Base-by-base conservation (phyloP, 2,888 invertebrate genomes). In the Xanthorhoe designata region DNA sequence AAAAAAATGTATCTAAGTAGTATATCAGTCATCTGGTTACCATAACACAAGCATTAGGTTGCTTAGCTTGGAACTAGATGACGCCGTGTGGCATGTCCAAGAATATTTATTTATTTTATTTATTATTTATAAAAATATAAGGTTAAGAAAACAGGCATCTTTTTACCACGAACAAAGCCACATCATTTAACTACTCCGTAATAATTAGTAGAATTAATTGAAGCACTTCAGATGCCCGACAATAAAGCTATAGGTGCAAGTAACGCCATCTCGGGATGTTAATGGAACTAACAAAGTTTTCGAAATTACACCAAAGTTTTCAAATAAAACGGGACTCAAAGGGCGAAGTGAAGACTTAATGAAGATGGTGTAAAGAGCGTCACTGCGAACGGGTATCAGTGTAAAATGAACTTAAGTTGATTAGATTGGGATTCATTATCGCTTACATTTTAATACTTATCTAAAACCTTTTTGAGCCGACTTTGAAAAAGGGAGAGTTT, bases 291-390 rank as follows among this genome's bases (percentile, higher is more conserved):
- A 87, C 86, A 80, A 86, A 89, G 84, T 91, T 91, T 82, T 74
- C 75, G 74, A 84, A 90, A 88, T 91, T 89, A 91, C 85, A 83
- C 78, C 79, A 68, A 76, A 92, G 87, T 92, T 92, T 91, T 91
- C 91, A 82, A 91, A 91, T 92, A 89, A 91, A 91, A 89, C 85
- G 85, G 73, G 81, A 78, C 82, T 87, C 89, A 88, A 88, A 89
- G 88, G 88, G 84, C 83, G 78, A 74, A 60, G 51, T 60, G 62
- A 59, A 61, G 63, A 47, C 59, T 86, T 90, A 89, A 91, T 90
- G 90, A 91, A 91, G 89, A 91, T 47, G 53, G 35, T 56, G 35
- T 50, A 35, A 54, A 51, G 52, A 45, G 52, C 24, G 9, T 49
- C 47, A 61, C 61, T 61, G 9, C 9, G 5, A 35, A 18, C 18